phyloP scores from a whole-genome alignment of 2,797 vertebrate species.

The Chromis chromis region DNA sequence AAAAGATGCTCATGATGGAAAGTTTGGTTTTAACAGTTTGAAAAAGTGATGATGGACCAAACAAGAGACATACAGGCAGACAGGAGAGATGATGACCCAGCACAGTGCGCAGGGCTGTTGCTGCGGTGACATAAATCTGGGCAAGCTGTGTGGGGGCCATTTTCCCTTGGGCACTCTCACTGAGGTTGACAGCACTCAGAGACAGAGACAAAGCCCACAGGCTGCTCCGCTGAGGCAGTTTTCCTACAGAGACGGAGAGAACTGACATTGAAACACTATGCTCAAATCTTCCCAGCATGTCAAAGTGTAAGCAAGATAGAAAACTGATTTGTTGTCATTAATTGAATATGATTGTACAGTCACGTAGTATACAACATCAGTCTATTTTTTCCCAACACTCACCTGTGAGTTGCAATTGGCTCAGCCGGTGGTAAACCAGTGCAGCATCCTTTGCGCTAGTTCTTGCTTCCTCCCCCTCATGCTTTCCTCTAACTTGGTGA shows the following conservation, averaged over 20 bases:
- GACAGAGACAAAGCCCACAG: slow-evolving; percentile 93
- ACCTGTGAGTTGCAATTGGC: slow-evolving; percentile 97
- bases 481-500: slow-evolving; percentile 90
- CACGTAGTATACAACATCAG: too few species aligned
- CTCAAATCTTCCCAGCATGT: neutral
- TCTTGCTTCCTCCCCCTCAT: slow-evolving; percentile 93
- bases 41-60: neutral
- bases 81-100: slow-evolving; percentile 89
- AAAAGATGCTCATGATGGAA: neutral
- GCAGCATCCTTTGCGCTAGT: slow-evolving; percentile 93
- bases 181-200: slow-evolving; percentile 94
- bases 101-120: slow-evolving; percentile 89
- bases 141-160: slow-evolving; percentile 89
- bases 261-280: neutral
- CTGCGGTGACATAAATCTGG: slow-evolving; percentile 94
- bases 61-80: slow-evolving; percentile 87
- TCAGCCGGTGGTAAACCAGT: slow-evolving; percentile 93
- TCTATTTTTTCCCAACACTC: neutral
- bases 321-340: neutral
- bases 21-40: neutral
- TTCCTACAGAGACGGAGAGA: slow-evolving; percentile 82
- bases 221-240: slow-evolving; percentile 89
- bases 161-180: slow-evolving; percentile 93
- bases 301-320: neutral
- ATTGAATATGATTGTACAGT: neutral